Percentiles rank a stretch among this genome's conserved stretches.
These are phyloP conservation scores for Andrena chrysosceles DNA, from an alignment of 2,888 invertebrate genomes.

Conservation along the genomic window DNA sequence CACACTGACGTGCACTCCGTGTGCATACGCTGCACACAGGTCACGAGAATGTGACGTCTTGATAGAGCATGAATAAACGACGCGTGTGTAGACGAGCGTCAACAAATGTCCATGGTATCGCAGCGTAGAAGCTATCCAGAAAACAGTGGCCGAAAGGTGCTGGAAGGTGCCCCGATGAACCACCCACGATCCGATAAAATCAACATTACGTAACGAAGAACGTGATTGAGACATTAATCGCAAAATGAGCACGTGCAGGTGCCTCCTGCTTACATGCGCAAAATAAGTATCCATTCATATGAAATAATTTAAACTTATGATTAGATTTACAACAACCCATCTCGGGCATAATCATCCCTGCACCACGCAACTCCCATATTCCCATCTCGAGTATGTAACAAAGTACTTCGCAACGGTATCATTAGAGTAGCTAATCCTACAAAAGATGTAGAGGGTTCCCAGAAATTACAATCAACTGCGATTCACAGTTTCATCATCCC, in stretches of 20 bases:
- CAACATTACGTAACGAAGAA: not conserved
- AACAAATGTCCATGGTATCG: conserved; percentile 33
- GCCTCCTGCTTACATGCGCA: too few relatives aligned
- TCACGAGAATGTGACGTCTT: conserved; percentile 49
- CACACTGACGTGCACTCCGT: conserved; percentile 26
- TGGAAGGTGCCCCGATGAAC: not conserved
- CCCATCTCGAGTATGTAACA: too few relatives aligned
- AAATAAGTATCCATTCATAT: too few relatives aligned
- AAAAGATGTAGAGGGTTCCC: too few relatives aligned
- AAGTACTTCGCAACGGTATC: too few relatives aligned
- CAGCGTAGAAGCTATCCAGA: not conserved
- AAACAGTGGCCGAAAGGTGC: conserved; percentile 3
- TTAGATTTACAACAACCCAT: too few relatives aligned
- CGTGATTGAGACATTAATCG: not conserved
- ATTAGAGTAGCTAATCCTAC: too few relatives aligned
- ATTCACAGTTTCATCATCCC: too few relatives aligned
- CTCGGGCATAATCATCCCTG: too few relatives aligned
- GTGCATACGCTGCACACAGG: conserved; percentile 28
- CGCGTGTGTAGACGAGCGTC: conserved; percentile 21
- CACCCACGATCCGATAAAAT: conserved; percentile 7
- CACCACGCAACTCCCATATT: too few relatives aligned
- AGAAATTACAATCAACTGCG: too few relatives aligned
- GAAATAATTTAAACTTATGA: too few relatives aligned
- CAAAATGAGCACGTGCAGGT: not conserved
- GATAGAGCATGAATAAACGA: conserved; percentile 20